Conservation (phyloP, 2,888 invertebrate genomes). For the Pollenia angustigena region DNA sequence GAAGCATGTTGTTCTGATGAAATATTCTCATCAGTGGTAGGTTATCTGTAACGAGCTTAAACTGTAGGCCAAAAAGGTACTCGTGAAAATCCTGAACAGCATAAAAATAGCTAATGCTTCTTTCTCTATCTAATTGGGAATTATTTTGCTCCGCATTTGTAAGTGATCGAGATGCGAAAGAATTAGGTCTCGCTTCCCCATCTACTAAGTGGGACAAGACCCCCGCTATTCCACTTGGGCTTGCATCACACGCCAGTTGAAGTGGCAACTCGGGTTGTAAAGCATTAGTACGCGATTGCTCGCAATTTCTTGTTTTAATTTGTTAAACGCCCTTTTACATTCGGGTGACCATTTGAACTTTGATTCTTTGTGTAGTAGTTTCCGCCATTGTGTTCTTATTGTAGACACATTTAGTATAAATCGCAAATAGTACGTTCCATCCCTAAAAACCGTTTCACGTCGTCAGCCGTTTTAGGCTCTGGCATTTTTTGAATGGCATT, state of each 20-base stretch:
- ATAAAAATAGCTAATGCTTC: conserved; percentile 6
- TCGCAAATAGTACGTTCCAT: conserved; percentile 68
- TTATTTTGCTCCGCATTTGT: too few relatives aligned
- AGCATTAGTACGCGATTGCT: too few relatives aligned
- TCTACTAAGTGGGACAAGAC: too few relatives aligned
- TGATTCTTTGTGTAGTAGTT: too few relatives aligned
- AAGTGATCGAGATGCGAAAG: conserved; percentile 16
- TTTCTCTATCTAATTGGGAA: too few relatives aligned
- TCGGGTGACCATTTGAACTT: not conserved
- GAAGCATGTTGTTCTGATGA: conserved; percentile 62
- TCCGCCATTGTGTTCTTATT: conserved; percentile 48
- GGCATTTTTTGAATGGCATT: conserved; percentile 55
- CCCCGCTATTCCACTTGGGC: too few relatives aligned
- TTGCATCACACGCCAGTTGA: too few relatives aligned
- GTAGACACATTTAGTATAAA: conserved; percentile 66
- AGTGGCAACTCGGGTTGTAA: not conserved
- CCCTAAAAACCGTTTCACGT: conserved; percentile 62
- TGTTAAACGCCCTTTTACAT: not conserved
- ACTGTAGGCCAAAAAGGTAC: too few relatives aligned
- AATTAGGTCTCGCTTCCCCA: conserved; percentile 29
- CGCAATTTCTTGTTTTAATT: not conserved
- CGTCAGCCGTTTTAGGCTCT: conserved; percentile 55
- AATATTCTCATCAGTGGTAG: conserved; percentile 65
- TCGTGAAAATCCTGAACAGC: conserved; percentile 34
- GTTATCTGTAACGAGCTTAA: conserved; percentile 65